Percentiles rank a stretch among this genome's conserved stretches.
Conservation (phyloP, 2,888 invertebrate genomes). For the Acronicta psi region DNA sequence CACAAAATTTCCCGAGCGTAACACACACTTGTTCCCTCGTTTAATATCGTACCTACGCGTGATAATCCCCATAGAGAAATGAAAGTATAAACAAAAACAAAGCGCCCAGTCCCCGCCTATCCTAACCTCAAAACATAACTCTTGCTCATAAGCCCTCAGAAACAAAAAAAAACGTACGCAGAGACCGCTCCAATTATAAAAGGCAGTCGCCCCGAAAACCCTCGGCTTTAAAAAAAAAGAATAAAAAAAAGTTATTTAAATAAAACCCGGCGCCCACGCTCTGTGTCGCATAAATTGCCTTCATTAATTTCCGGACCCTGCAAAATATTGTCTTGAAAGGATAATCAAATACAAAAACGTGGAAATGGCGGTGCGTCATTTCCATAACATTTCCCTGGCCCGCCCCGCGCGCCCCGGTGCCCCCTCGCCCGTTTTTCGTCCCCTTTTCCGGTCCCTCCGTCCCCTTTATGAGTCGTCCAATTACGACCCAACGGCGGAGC, state of each 20-base stretch:
- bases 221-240: slow-evolving; percentile 74
- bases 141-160: slow-evolving; percentile 74
- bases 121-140: slow-evolving; percentile 83
- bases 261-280: slow-evolving; percentile 82
- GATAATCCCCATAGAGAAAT: slow-evolving; percentile 58
- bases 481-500: slow-evolving; percentile 83
- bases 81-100: slow-evolving; percentile 58
- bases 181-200: slow-evolving; percentile 84
- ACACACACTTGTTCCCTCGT: slow-evolving; percentile 36
- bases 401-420: slow-evolving; percentile 51
- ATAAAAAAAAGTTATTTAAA: slow-evolving; percentile 84
- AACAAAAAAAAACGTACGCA: slow-evolving; percentile 70
- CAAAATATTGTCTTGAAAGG: slow-evolving; percentile 90
- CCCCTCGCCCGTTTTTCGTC: slow-evolving; percentile 73
- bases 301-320: slow-evolving; percentile 88
- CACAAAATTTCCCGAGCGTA: slow-evolving; percentile 37
- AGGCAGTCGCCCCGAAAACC: slow-evolving; percentile 79
- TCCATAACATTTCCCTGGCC: slow-evolving; percentile 83
- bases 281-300: slow-evolving; percentile 88
- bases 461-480: slow-evolving; percentile 87
- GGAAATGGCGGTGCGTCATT: slow-evolving; percentile 89
- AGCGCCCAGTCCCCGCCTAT: slow-evolving; percentile 58
- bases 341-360: slow-evolving; percentile 89
- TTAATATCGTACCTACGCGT: slow-evolving; percentile 38
- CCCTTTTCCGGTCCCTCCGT: slow-evolving; percentile 82